phyloP scores from a whole-genome alignment of 2,888 invertebrate species.

The Gandaritis pyraliata region DNA sequence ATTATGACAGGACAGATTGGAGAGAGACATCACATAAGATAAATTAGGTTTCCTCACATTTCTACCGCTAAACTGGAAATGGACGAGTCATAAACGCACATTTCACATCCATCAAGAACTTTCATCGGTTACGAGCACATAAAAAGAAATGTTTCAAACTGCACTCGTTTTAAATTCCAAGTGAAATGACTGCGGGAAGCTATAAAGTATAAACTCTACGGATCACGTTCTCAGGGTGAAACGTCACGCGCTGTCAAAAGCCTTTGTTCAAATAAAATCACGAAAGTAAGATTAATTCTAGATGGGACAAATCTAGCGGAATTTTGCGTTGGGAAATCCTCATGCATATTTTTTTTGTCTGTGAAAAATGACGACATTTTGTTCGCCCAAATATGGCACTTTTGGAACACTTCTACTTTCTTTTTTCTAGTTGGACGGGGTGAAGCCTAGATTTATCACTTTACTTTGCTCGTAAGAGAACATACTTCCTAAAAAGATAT shows the following conservation, averaged over 20 bases:
- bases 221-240: background rate
- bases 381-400: too few species aligned
- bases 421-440: too few species aligned
- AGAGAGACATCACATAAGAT: background rate
- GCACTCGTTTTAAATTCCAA: conserved; percentile 10
- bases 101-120: conserved; percentile 8
- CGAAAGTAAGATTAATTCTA: background rate
- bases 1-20: background rate
- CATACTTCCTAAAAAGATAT: too few species aligned
- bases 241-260: background rate
- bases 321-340: too few species aligned
- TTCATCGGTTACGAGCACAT: conserved; percentile 10
- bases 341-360: too few species aligned
- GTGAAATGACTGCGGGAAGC: conserved; percentile 2
- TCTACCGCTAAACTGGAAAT: background rate
- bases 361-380: too few species aligned
- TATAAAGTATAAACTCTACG: background rate
- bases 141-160: conserved; percentile 8
- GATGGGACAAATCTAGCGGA: too few species aligned
- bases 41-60: conserved; percentile 1
- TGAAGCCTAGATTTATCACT: too few species aligned
- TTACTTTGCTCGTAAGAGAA: too few species aligned
- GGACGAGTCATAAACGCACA: conserved; percentile 6
- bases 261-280: background rate
- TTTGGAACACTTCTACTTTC: too few species aligned